A percentile compares a stretch with the other conserved stretches of the same genome.
phyloP scores from a whole-genome alignment of 2,797 vertebrate species.

The Furcifer pardalis region DNA sequence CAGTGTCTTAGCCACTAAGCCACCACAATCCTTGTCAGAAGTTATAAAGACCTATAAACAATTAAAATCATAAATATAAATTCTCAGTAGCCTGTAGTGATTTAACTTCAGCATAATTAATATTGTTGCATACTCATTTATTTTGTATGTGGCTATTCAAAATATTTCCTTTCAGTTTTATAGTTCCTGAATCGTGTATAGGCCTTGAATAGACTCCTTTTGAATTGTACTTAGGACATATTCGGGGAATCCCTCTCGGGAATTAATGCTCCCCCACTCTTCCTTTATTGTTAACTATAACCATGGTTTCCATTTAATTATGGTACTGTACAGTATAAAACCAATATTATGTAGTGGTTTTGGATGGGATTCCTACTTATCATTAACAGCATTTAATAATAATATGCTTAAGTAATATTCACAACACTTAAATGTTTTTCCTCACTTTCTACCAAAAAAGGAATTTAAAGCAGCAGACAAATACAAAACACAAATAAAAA shows the following conservation, averaged over 20 bases:
- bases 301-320: neutral
- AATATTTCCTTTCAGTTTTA: neutral
- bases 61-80: neutral
- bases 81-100: neutral
- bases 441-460: neutral
- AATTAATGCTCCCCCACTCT: neutral
- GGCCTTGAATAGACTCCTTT: neutral
- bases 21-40: too few species aligned
- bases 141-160: neutral
- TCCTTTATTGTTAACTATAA: neutral
- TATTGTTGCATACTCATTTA: rapidly evolving
- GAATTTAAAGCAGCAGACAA: neutral
- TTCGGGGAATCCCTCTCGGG: neutral
- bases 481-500: neutral
- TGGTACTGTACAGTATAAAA: too few species aligned
- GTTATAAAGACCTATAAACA: neutral
- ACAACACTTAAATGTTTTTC: neutral
- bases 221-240: too few species aligned
- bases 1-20: too few species aligned
- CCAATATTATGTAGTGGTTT: neutral
- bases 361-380: neutral
- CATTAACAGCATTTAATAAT: neutral
- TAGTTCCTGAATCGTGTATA: neutral
- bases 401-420: too few species aligned
- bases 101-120: neutral